Evolutionary conservation across 2,888 invertebrate genomes (phyloP).

Genomic region (Macaria liturata): DNA sequence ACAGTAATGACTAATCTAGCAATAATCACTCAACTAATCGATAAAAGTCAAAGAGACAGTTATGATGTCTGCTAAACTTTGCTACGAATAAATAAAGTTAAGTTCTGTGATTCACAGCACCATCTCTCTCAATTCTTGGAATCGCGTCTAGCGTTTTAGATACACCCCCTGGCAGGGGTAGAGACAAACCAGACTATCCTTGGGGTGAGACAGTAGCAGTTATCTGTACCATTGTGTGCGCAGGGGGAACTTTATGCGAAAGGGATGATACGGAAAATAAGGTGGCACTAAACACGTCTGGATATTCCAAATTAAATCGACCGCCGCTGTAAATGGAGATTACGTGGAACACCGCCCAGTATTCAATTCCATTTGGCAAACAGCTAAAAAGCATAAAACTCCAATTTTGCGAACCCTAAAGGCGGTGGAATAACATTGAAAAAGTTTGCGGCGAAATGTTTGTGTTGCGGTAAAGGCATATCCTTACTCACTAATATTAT

Average conservation of each 20-base stretch:
- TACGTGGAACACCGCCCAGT: not conserved
- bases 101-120: no score
- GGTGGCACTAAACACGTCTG: slow-evolving; percentile 35
- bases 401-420: slow-evolving; percentile 13
- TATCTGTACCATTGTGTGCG: slow-evolving; percentile 44
- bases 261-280: slow-evolving; percentile 49
- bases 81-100: no score
- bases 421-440: slow-evolving; percentile 19
- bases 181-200: slow-evolving; percentile 36
- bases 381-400: slow-evolving; percentile 22
- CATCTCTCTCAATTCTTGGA: no score
- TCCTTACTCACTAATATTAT: no score
- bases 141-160: no score
- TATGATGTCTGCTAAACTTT: no score
- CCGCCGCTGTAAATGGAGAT: slow-evolving; percentile 27
- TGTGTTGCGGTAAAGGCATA: slow-evolving; percentile 7
- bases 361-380: slow-evolving; percentile 24
- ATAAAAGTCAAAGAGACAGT: no score
- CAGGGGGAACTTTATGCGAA: slow-evolving; percentile 47
- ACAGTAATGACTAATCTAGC: no score
- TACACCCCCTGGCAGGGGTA: not conserved
- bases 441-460: slow-evolving; percentile 21
- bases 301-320: slow-evolving; percentile 44
- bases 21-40: no score
- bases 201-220: slow-evolving; percentile 32